Evolutionary conservation across 2,113 vertebrate genomes (phyloP).

Genomic region (Phaethon lepturus): DNA sequence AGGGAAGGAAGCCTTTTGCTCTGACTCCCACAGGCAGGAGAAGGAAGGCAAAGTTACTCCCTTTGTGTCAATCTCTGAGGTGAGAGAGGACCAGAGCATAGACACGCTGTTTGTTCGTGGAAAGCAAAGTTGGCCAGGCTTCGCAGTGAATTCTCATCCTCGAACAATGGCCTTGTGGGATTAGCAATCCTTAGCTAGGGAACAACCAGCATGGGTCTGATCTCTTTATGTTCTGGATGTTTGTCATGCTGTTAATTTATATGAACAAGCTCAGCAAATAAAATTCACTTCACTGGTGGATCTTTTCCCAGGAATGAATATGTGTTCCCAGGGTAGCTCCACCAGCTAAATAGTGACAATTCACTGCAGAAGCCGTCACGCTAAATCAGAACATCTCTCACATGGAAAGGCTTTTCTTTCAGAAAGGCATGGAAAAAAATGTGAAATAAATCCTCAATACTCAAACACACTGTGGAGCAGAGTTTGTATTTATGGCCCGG

Average conservation of each 20-base stretch:
- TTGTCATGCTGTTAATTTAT: slow-evolving; percentile 56
- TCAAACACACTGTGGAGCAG: not conserved
- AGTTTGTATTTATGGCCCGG: not conserved
- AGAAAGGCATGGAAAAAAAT: not conserved
- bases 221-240: slow-evolving; percentile 32
- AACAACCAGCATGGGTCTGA: slow-evolving; percentile 30
- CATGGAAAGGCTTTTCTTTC: not conserved
- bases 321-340: not conserved
- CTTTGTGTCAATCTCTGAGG: not conserved
- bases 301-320: slow-evolving; percentile 31
- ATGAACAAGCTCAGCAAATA: slow-evolving; percentile 48
- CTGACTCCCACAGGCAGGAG: not conserved
- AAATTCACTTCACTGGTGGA: slow-evolving; percentile 12
- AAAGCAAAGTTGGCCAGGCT: not conserved
- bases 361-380: slow-evolving; percentile 19
- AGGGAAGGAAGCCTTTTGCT: not conserved
- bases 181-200: slow-evolving; percentile 18
- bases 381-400: slow-evolving; percentile 15
- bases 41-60: not conserved
- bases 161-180: slow-evolving; percentile 23
- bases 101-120: not conserved
- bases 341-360: not conserved
- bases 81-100: not conserved
- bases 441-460: slow-evolving; percentile 13
- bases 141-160: not conserved